A percentile compares a stretch with the other conserved stretches of the same genome.
Evolutionary conservation across 2,113 vertebrate species (phyloP).

Genomic region (Mesitornis unicolor): DNA sequence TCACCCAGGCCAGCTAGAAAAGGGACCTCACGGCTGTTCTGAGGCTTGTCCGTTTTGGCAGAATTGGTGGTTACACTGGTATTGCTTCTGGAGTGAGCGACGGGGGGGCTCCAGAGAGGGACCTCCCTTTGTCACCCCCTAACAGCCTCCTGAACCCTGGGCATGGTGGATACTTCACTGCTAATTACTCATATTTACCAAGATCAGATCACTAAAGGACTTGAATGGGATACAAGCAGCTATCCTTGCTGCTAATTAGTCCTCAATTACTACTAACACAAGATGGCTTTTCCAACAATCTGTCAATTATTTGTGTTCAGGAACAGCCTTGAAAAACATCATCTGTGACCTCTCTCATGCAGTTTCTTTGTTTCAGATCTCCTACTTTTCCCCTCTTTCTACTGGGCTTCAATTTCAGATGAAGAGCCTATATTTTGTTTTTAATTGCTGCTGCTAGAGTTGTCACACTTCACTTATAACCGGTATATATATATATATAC

Average conservation of each 20-base stretch:
- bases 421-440: background rate
- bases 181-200: background rate
- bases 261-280: background rate
- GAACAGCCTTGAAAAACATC: background rate
- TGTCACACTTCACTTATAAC: background rate
- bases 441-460: background rate
- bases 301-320: background rate
- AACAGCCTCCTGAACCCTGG: background rate
- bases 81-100: fast-evolving
- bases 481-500: no score
- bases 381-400: background rate
- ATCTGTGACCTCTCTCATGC: no score
- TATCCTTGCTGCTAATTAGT: background rate
- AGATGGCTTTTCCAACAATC: background rate
- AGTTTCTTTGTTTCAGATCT: background rate
- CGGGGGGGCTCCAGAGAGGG: background rate
- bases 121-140: fast-evolving
- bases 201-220: background rate
- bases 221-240: background rate
- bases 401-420: background rate
- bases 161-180: background rate
- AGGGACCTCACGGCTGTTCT: fast-evolving
- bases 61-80: fast-evolving
- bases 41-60: background rate
- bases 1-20: background rate